These are phyloP conservation scores for Helobdella robusta DNA, from an alignment of 2,888 invertebrate genomes.

Conservation along the genomic window DNA sequence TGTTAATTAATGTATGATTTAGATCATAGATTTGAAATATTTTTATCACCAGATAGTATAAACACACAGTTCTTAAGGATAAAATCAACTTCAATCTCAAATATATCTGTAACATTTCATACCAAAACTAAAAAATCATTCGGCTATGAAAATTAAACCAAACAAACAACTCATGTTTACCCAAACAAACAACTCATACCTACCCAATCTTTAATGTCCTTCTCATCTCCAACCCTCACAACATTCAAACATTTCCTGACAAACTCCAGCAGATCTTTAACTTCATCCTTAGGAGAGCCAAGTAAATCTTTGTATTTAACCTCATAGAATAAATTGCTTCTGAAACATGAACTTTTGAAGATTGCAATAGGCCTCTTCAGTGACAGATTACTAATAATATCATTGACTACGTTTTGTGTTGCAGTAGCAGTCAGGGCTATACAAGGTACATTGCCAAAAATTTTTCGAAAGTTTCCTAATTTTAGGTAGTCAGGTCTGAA, in stretches of 20 bases:
- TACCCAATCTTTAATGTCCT: slow-evolving; percentile 29
- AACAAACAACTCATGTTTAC: too few species aligned
- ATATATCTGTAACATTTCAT: too few species aligned
- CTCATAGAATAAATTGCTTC: slow-evolving; percentile 86
- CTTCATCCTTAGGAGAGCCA: slow-evolving; percentile 58
- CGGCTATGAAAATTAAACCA: too few species aligned
- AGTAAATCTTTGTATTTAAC: slow-evolving; percentile 67
- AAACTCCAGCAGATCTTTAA: slow-evolving; percentile 60
- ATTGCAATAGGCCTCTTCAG: slow-evolving; percentile 60
- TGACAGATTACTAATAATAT: slow-evolving; percentile 39
- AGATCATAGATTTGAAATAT: neutral
- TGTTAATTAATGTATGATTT: neutral
- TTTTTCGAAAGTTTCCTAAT: slow-evolving; percentile 60
- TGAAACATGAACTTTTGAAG: slow-evolving; percentile 64
- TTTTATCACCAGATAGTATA: neutral
- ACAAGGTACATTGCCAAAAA: slow-evolving; percentile 64
- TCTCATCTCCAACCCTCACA: slow-evolving; percentile 20
- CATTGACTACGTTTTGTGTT: slow-evolving; percentile 49
- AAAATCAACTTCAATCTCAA: neutral
- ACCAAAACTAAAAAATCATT: too few species aligned
- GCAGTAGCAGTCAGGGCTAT: slow-evolving; percentile 94
- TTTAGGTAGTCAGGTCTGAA: slow-evolving; percentile 84
- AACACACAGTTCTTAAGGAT: neutral
- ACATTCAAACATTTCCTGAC: slow-evolving; percentile 39
- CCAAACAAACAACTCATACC: too few species aligned